Evolutionary conservation across 2,113 vertebrate genomes (phyloP), one percentile per base, ranked within the genome.

Genomic region (Rallus limicola): DNA sequence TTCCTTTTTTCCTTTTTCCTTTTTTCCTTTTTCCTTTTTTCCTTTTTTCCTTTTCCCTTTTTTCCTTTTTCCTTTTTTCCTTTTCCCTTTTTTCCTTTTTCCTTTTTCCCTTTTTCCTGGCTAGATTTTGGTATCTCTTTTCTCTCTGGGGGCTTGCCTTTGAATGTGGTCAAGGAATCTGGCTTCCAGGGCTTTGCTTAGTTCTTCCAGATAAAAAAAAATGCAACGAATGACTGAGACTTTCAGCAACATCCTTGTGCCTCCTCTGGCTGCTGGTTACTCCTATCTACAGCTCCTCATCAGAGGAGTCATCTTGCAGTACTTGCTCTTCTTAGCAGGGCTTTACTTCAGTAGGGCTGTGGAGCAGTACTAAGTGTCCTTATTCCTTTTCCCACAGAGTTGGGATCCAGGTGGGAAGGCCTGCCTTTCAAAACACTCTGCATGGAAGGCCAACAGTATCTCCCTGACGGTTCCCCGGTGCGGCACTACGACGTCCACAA

Each of bases 371-470:
- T 20, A 28, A 9, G 6, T 3, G 11, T 63, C 28, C 68, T 33
- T 19, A 3, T 55, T 50, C 55, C 28, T 64, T 79, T 82, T 40
- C 42, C 40, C 5, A 69, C 55, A 99, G 99, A 93, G 4, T 34
- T 99, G 95, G 98, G 98, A 12, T 97, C 96, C 20, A 96, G 95
- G 80, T 7, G 96, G 0, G 16, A 16, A 10, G 99, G 99, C 10
- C 85, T 99, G 74, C 98, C 86, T 48, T 98, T 98, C 68, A 99
- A 99, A 96, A 99, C 99, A 2, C 55, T 99, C n/a, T 99, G 99
- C 92, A 99, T 99, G 99, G 99, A 99, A 95, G 97, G 98, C 8
- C 84, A 98, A 94, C 99, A 99, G 50, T 82, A 98, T 82, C 98
- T 99, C 53, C 94, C 98, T 0, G 97, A 99, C 8, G 99, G 98